Evolutionary conservation across 2,797 vertebrate genomes (phyloP).

Genomic region (Aphelocoma californica): DNA sequence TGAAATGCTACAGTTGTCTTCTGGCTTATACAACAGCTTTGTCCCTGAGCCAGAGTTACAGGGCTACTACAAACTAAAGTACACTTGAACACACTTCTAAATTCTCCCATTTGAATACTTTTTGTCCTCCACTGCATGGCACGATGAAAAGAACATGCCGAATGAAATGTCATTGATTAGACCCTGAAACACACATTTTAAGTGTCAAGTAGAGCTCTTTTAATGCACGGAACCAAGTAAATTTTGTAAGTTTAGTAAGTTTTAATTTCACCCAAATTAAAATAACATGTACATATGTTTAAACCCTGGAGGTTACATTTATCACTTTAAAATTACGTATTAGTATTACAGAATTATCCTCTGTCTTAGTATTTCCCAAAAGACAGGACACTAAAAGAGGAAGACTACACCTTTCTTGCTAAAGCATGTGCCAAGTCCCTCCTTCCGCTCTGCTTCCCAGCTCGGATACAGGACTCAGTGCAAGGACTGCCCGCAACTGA

Average conservation of each 20-base stretch:
- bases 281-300: not conserved
- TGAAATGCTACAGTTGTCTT: not conserved
- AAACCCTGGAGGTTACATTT: accelerated
- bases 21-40: not conserved
- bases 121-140: not conserved
- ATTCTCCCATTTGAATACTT: not conserved
- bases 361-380: not conserved
- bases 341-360: not conserved
- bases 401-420: accelerated
- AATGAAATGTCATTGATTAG: not conserved
- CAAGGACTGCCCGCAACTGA: accelerated
- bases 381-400: accelerated
- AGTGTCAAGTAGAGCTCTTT: not conserved
- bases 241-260: not conserved
- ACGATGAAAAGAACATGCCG: not conserved
- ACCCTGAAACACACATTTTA: not conserved
- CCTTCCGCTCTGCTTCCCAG: accelerated
- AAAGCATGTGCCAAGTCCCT: accelerated
- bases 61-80: not conserved
- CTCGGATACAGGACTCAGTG: accelerated
- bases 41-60: not conserved
- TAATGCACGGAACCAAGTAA: not conserved
- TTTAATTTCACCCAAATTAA: not conserved
- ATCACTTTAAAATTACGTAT: accelerated
- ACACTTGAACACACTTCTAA: not conserved